phyloP scores from a whole-genome alignment of 1,140 invertebrate genomes.

The Trichomalopsis sarcophagae region DNA sequence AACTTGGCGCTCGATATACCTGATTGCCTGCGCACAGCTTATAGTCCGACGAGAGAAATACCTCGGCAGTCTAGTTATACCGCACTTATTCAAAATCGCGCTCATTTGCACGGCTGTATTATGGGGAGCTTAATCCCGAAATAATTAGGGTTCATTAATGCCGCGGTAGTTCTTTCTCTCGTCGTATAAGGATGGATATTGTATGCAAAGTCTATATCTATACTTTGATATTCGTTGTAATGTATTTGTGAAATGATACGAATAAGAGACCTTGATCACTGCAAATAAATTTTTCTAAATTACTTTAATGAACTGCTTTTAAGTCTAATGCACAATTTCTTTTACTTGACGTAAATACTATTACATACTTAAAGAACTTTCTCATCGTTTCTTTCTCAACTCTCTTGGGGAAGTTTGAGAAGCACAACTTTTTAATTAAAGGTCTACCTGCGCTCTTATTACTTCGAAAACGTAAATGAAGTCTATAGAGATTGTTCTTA shows the following conservation, averaged over 20 bases:
- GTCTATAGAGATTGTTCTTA: too few relatives aligned
- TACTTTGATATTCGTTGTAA: too few relatives aligned
- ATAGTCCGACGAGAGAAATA: not conserved
- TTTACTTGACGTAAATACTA: too few relatives aligned
- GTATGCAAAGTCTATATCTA: too few relatives aligned
- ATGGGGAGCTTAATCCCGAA: not conserved
- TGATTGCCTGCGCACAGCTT: too few relatives aligned
- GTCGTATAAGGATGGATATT: too few relatives aligned
- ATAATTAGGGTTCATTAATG: not conserved
- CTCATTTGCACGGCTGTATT: not conserved
- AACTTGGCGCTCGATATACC: not conserved
- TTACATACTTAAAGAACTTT: not conserved
- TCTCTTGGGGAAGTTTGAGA: not conserved
- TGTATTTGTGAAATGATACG: too few relatives aligned
- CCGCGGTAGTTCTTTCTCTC: too few relatives aligned
- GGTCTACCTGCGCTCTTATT: not conserved
- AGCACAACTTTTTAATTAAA: not conserved
- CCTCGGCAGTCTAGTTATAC: not conserved
- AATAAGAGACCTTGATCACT: too few relatives aligned
- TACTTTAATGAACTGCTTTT: too few relatives aligned
- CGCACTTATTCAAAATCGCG: not conserved
- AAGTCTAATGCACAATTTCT: too few relatives aligned
- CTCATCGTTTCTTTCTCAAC: not conserved
- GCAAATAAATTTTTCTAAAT: too few relatives aligned
- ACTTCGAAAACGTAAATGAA: not conserved